These are phyloP conservation scores for Bubalus kerabau DNA, from an alignment of 2,113 vertebrate genomes.

Conservation along the genomic window DNA sequence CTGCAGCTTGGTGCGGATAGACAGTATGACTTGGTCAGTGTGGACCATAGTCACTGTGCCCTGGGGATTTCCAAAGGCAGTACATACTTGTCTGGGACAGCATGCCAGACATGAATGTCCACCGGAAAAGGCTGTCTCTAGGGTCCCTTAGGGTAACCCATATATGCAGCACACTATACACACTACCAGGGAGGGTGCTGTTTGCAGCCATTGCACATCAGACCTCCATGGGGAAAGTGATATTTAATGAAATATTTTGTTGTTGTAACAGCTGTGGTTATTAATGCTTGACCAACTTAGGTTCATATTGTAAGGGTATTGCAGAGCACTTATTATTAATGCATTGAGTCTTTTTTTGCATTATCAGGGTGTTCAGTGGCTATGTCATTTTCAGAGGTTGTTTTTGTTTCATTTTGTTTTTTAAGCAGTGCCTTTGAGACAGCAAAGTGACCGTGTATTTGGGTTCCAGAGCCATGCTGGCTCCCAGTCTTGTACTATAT, in stretches of 20 bases:
- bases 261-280: not conserved
- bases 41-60: not conserved
- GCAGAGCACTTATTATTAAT: constrained; percentile 8
- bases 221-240: not conserved
- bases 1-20: not conserved
- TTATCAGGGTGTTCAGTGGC: not conserved
- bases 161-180: not conserved
- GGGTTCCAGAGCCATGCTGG: not conserved
- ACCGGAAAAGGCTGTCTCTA: not conserved
- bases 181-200: not conserved
- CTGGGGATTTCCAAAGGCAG: not conserved
- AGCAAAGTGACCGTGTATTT: not conserved
- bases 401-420: not conserved
- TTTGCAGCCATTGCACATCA: not conserved
- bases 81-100: not conserved
- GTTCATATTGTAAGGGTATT: not conserved
- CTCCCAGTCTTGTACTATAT: not conserved
- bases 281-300: not conserved
- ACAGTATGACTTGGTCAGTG: not conserved
- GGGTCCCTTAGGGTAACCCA: not conserved
- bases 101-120: not conserved
- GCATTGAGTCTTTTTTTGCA: not conserved
- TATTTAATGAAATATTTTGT: constrained; percentile 17
- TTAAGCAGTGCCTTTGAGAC: not conserved
- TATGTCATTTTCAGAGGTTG: not conserved